phyloP scores from a whole-genome alignment of 2,888 invertebrate genomes.

The Ormyrus labotus region DNA sequence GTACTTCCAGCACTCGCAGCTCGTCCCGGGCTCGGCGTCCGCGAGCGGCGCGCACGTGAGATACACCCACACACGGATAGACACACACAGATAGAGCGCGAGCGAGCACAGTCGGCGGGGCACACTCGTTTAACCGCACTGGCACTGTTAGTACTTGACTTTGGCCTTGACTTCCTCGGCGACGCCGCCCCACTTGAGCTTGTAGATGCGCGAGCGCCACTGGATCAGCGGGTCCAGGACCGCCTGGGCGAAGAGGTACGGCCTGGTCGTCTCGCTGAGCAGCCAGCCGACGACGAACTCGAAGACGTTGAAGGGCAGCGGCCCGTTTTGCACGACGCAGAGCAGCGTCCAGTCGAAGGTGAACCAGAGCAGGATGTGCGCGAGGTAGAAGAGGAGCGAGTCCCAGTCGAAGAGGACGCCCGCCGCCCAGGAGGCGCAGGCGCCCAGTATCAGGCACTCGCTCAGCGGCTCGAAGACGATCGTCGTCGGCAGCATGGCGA shows the following conservation, averaged over 20 bases:
- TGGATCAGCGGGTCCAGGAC: constrained; percentile 91
- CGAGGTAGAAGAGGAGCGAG: constrained; percentile 92
- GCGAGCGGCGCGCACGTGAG: no score
- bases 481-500: constrained; percentile 95
- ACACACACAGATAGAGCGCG: no score
- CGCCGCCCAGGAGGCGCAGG: constrained; percentile 93
- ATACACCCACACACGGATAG: no score
- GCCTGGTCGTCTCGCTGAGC: constrained; percentile 93
- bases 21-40: no score
- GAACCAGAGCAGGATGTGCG: constrained; percentile 96
- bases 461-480: constrained; percentile 95
- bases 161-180: constrained; percentile 92
- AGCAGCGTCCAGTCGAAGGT: constrained; percentile 96
- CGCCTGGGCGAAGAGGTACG: constrained; percentile 91
- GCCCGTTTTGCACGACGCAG: constrained; percentile 92
- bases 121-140: background rate
- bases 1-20: no score
- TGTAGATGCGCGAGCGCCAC: constrained; percentile 95
- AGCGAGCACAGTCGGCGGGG: background rate
- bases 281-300: constrained; percentile 97
- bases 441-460: constrained; percentile 95
- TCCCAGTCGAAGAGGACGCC: constrained; percentile 90
- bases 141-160: constrained; percentile 79
- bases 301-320: constrained; percentile 94
- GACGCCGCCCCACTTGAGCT: constrained; percentile 95